Percentiles rank a stretch among this genome's conserved stretches.
These are phyloP conservation scores for Onychomys leucogaster DNA, from an alignment of 2,797 vertebrate genomes.

Conservation along the genomic window DNA sequence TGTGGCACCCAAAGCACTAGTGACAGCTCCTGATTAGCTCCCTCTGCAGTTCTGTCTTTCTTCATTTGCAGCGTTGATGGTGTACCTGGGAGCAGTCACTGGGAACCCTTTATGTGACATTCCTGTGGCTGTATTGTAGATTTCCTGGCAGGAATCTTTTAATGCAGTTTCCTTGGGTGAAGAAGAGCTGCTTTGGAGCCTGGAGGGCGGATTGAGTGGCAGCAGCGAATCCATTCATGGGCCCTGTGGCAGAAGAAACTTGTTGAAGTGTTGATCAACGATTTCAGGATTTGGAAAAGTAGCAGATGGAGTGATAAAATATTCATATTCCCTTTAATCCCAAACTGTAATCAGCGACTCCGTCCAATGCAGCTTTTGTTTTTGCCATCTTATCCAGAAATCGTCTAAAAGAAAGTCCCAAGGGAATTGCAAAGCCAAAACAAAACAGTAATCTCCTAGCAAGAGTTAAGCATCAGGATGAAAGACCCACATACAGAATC, in stretches of 20 bases:
- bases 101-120: not conserved
- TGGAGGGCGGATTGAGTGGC: not conserved
- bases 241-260: not conserved
- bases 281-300: not conserved
- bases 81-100: not conserved
- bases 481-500: too few relatives aligned
- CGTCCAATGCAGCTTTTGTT: not conserved
- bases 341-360: not conserved
- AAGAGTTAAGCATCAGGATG: not conserved
- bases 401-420: not conserved
- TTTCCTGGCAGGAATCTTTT: not conserved
- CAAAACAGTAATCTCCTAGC: not conserved
- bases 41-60: not conserved
- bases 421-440: not conserved
- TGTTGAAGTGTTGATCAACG: not conserved
- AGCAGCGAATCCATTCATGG: not conserved
- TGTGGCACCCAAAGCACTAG: not conserved
- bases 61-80: not conserved
- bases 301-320: constrained; percentile 44
- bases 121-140: not conserved
- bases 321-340: constrained; percentile 25
- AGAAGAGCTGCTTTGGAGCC: not conserved
- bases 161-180: not conserved
- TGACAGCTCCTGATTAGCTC: not conserved
- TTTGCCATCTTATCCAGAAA: not conserved